Conservation (phyloP, 2,113 vertebrate genomes). For the Haemorhous mexicanus region DNA sequence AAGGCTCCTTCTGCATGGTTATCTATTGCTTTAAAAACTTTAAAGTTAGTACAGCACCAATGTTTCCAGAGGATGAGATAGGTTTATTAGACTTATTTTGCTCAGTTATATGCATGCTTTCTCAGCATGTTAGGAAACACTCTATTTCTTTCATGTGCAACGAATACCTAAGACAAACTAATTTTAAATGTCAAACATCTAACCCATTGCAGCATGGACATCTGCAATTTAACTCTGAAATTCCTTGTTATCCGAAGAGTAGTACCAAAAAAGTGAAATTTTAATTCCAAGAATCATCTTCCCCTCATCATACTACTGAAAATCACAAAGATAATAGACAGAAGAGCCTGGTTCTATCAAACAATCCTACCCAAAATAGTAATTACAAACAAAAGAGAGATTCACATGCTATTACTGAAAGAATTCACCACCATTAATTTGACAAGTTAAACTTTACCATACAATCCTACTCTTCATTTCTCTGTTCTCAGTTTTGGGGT, state of each 20-base stretch:
- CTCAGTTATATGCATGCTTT: neutral
- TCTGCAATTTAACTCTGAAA: neutral
- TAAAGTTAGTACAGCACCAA: neutral
- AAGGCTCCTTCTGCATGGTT: neutral
- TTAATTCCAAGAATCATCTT: neutral
- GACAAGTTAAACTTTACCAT: neutral
- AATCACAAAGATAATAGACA: neutral
- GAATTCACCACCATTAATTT: neutral
- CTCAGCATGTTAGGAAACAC: neutral
- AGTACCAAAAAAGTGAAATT: neutral
- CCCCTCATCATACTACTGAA: neutral
- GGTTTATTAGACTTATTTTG: neutral
- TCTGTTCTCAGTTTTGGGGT: neutral
- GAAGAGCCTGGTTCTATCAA: neutral
- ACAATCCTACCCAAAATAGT: neutral
- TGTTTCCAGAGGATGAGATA: neutral
- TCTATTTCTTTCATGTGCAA: neutral
- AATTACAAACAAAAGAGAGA: neutral
- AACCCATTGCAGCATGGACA: neutral
- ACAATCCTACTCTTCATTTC: neutral
- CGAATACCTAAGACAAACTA: neutral
- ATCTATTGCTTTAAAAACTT: neutral
- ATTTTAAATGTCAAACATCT: neutral
- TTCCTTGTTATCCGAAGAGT: neutral
- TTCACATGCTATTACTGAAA: neutral